Evolutionary conservation across 1,140 invertebrate genomes (phyloP).

Genomic region (Leptinotarsa lineolata): DNA sequence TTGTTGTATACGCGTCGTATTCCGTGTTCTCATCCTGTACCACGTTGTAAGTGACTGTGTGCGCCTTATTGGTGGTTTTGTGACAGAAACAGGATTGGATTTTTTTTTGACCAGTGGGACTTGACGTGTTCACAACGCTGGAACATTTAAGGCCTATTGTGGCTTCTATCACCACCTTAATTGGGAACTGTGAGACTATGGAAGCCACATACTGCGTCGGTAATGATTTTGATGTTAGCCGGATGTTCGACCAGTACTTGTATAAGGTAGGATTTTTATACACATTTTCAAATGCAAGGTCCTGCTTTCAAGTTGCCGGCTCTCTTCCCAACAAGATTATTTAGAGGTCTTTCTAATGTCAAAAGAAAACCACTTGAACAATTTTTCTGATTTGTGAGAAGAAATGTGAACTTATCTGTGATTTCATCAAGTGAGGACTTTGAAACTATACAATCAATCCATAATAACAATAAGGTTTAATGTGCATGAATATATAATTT

Average conservation of each 20-base stretch:
- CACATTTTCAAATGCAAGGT: no score
- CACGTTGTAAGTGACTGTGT: constrained; percentile 25
- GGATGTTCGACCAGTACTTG: constrained; percentile 71
- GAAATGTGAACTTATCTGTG: no score
- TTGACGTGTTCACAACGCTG: constrained; percentile 52
- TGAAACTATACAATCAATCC: no score
- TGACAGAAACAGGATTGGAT: constrained; percentile 21
- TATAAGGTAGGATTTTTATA: constrained; percentile 62
- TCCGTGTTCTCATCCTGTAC: constrained; percentile 10
- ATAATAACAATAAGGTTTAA: no score
- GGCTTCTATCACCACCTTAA: constrained; percentile 57
- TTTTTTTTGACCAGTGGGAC: constrained; percentile 30
- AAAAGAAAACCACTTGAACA: no score
- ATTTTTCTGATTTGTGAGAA: no score
- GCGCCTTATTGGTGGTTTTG: constrained; percentile 5
- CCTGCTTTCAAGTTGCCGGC: no score
- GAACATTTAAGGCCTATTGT: constrained; percentile 58
- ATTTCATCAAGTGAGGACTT: no score
- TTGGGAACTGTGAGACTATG: constrained; percentile 60
- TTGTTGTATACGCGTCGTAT: background rate
- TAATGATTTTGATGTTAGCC: constrained; percentile 67
- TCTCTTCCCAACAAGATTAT: no score
- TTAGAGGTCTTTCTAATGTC: no score
- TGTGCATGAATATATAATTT: no score
- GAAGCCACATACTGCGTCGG: constrained; percentile 68